A percentile compares a stretch with the other conserved stretches of the same genome.
phyloP scores from a whole-genome alignment of 2,113 vertebrate species.

The Oxyruncus cristatus region DNA sequence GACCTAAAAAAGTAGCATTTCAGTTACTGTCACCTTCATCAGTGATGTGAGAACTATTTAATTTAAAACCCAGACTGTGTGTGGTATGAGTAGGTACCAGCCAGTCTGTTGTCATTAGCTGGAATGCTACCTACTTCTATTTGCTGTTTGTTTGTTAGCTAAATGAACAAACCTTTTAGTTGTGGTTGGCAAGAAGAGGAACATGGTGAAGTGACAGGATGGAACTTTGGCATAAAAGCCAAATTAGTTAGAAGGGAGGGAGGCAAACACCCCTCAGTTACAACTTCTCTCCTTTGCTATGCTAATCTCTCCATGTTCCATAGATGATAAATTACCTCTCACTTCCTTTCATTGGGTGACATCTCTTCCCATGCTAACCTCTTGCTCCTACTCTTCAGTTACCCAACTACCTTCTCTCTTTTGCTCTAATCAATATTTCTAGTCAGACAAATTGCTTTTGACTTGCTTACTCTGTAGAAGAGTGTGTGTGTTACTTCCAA shows the following conservation, averaged over 20 bases:
- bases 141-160: not conserved
- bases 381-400: not conserved
- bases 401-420: not conserved
- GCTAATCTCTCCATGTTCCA: not conserved
- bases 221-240: not conserved
- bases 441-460: slow-evolving; percentile 17
- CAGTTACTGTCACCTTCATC: slow-evolving; percentile 1
- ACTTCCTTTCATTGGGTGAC: not conserved
- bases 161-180: not conserved
- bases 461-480: not conserved
- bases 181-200: not conserved
- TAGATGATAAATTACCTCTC: slow-evolving; percentile 22
- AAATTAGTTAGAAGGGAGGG: not conserved
- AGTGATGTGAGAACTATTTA: not conserved
- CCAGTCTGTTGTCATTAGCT: slow-evolving; percentile 28
- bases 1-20: slow-evolving; percentile 5
- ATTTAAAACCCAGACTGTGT: slow-evolving; percentile 18
- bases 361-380: not conserved
- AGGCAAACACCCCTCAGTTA: not conserved
- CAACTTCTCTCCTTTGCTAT: fast-evolving
- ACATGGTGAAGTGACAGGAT: not conserved
- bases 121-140: not conserved
- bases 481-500: not conserved
- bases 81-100: not conserved
- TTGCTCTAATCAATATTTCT: not conserved